Percentiles rank a stretch among this genome's conserved stretches.
phyloP scores from a whole-genome alignment of 2,888 invertebrate genomes.

The Dryadula phaetusa region DNA sequence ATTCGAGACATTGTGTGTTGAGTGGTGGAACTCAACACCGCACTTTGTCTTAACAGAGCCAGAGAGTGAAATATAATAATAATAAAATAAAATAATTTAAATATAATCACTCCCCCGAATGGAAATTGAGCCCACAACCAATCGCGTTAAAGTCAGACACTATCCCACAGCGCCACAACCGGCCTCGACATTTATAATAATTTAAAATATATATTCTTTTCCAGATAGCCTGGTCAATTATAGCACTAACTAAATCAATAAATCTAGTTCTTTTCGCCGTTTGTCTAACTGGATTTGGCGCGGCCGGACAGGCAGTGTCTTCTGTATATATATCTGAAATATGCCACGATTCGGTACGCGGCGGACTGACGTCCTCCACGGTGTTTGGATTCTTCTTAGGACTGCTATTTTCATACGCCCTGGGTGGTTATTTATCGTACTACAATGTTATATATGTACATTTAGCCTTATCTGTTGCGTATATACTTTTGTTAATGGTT shows the following conservation, averaged over 20 bases:
- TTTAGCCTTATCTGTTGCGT: slow-evolving; percentile 59
- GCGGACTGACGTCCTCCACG: slow-evolving; percentile 64
- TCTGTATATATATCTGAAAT: slow-evolving; percentile 73
- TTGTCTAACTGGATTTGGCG: slow-evolving; percentile 63
- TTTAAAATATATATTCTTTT: slow-evolving; percentile 39
- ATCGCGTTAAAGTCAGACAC: no score
- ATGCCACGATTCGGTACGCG: slow-evolving; percentile 69
- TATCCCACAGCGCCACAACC: no score
- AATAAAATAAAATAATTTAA: no score
- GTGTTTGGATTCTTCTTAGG: slow-evolving; percentile 67
- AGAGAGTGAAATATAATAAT: no score
- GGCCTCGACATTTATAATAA: no score
- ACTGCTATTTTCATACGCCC: slow-evolving; percentile 61
- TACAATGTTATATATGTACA: slow-evolving; percentile 60
- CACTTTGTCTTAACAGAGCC: no score
- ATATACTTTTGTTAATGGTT: slow-evolving; percentile 57
- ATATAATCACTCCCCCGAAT: no score
- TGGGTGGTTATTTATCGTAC: slow-evolving; percentile 68
- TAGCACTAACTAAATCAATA: slow-evolving; percentile 60
- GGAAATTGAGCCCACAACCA: no score
- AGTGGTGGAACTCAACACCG: no score
- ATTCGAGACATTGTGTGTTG: no score
- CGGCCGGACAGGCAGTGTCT: slow-evolving; percentile 71
- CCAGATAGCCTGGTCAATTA: slow-evolving; percentile 69
- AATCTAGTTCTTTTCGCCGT: slow-evolving; percentile 60